phyloP scores from a whole-genome alignment of 2,888 invertebrate genomes.

The Synergus japonicus region DNA sequence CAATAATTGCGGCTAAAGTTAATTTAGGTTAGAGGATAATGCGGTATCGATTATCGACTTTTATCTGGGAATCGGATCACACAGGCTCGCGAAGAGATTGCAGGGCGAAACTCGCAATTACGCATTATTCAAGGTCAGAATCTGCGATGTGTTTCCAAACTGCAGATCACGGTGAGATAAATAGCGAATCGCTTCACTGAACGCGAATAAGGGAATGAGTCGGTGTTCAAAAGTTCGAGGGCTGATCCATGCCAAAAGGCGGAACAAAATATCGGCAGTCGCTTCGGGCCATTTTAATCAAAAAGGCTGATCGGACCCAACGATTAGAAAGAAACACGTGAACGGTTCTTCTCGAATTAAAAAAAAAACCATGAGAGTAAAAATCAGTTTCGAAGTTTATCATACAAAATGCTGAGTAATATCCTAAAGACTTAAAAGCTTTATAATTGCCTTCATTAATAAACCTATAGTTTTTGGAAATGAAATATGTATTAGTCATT shows the following conservation, averaged over 20 bases:
- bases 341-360: slow-evolving; percentile 14
- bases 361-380: background rate
- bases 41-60: slow-evolving; percentile 27
- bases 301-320: slow-evolving; percentile 10
- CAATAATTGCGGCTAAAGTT: background rate
- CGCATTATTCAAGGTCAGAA: slow-evolving; percentile 27
- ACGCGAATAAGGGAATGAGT: slow-evolving; percentile 19
- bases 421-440: background rate
- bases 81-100: background rate
- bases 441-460: background rate
- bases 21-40: slow-evolving; percentile 2
- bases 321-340: slow-evolving; percentile 29
- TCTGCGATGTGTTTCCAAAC: slow-evolving; percentile 15
- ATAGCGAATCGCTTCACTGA: slow-evolving; percentile 25
- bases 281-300: slow-evolving; percentile 26
- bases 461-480: background rate
- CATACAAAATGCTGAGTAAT: background rate
- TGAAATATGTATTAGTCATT: no score
- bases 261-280: slow-evolving; percentile 12
- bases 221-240: slow-evolving; percentile 12
- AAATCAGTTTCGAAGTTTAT: background rate
- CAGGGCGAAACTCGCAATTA: slow-evolving; percentile 1
- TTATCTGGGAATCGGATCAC: slow-evolving; percentile 13
- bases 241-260: background rate
- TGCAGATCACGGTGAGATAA: slow-evolving; percentile 24